Conservation (phyloP, 1,140 invertebrate genomes). For the Drosophila lacertosa region DNA sequence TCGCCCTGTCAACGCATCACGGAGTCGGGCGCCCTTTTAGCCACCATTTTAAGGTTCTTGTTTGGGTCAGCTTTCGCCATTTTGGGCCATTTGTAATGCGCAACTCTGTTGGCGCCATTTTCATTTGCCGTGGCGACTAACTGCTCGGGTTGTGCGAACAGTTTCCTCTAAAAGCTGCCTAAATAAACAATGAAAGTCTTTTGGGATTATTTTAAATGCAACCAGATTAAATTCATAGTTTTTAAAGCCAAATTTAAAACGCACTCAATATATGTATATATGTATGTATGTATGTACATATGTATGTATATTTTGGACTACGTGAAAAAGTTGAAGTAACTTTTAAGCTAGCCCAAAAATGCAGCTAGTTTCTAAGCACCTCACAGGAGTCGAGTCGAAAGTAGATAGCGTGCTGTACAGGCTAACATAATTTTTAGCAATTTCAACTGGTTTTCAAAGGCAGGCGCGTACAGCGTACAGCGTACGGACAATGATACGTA, state of each 20-base stretch:
- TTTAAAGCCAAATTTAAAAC: no score
- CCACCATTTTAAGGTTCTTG: slow-evolving; percentile 42
- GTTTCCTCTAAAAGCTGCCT: slow-evolving; percentile 7
- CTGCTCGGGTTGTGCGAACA: slow-evolving; percentile 37
- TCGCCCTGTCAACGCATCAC: slow-evolving; percentile 47
- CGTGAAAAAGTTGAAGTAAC: not conserved
- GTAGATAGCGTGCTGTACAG: slow-evolving; percentile 11
- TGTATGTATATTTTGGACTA: no score
- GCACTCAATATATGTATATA: no score
- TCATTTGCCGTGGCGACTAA: slow-evolving; percentile 23
- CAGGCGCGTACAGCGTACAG: no score
- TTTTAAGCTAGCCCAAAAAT: slow-evolving; percentile 9
- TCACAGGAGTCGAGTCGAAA: no score
- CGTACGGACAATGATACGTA: slow-evolving; percentile 71
- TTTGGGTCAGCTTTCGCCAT: slow-evolving; percentile 46
- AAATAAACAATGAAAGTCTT: not conserved
- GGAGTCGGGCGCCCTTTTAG: slow-evolving; percentile 29
- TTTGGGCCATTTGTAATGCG: slow-evolving; percentile 36
- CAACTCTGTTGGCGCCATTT: slow-evolving; percentile 40
- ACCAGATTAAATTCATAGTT: no score
- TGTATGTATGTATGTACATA: no score
- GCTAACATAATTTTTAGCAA: slow-evolving; percentile 60
- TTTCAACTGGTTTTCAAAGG: slow-evolving; percentile 58
- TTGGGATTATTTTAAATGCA: not conserved
- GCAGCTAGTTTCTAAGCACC: not conserved